Base-by-base conservation (phyloP, 1,140 invertebrate species). In the Anthonomus grandis region DNA sequence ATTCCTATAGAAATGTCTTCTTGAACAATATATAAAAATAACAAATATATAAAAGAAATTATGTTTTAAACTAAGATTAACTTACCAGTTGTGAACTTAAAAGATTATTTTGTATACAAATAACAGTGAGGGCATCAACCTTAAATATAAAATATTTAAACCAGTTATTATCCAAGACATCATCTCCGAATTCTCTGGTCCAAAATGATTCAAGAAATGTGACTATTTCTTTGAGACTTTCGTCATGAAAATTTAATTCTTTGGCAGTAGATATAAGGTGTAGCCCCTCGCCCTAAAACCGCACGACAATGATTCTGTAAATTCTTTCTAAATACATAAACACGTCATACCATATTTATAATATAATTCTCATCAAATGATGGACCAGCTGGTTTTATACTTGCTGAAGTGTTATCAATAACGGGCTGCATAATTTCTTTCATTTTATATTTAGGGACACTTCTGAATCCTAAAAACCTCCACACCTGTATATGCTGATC, bases 261-360 rank as follows among this genome's bases (percentile, higher is more conserved):
- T 10, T n/a, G 9, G 23, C 46, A 34, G 46, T 48, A 34, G 46
- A 48, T 10, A 48, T 18, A 0, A 48, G 15, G n/a, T 48, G 25
- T 13, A 48, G 17, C 2, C 46, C 25, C 22, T 48, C 46, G 5
- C 25, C 46, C 46, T 48, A 19, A 24, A 34, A 48, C 6, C 18
- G 19, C 31, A 31, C 31, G 21, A 42, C 6, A 31, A 8, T 31
- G 6, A 31, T 31, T n/a, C n/a, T n/a, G n/a, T n/a, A n/a, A n/a
- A n/a, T n/a, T n/a, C n/a, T n/a, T n/a, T n/a, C n/a, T n/a, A n/a
- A n/a, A n/a, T n/a, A n/a, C n/a, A n/a, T n/a, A n/a, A n/a, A n/a
- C n/a, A n/a, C n/a, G n/a, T n/a, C 52, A 38, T 46, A 55, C 52
- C 36, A 55, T 47, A 42, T 47, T 46, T 10, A 55, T 10, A 17